Evolutionary conservation across 2,888 invertebrate genomes (phyloP).

Genomic region (Venustoraphidia nigricollis): DNA sequence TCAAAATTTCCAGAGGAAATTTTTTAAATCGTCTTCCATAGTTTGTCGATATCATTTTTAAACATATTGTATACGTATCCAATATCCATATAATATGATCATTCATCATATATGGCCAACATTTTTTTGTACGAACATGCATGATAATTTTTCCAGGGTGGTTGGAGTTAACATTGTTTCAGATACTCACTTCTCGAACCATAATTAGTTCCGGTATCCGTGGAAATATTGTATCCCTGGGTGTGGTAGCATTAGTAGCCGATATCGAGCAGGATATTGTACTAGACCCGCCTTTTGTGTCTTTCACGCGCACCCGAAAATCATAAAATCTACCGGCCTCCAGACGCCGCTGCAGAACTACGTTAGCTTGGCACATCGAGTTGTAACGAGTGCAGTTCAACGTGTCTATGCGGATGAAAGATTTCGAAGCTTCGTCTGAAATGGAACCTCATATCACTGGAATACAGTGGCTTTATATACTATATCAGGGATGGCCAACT

Average conservation of each 20-base stretch:
- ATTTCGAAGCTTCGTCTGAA: conserved; percentile 49
- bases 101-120: no score
- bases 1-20: no score
- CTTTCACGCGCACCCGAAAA: conserved; percentile 47
- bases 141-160: no score
- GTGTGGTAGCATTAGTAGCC: conserved; percentile 72
- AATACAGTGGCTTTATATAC: no score
- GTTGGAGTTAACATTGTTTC: no score
- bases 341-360: conserved; percentile 58
- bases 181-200: conserved; percentile 49
- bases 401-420: conserved; percentile 62
- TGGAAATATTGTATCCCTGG: conserved; percentile 68
- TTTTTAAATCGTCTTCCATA: no score
- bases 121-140: no score
- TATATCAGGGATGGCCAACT: no score
- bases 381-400: conserved; percentile 75
- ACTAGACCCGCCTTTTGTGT: conserved; percentile 61
- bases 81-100: no score
- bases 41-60: no score
- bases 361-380: conserved; percentile 79
- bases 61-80: no score
- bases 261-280: conserved; percentile 34
- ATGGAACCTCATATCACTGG: neutral
- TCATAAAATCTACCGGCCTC: conserved; percentile 74
- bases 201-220: conserved; percentile 62